Base-by-base conservation (phyloP, 1,140 invertebrate genomes). In the Anastrepha obliqua region DNA sequence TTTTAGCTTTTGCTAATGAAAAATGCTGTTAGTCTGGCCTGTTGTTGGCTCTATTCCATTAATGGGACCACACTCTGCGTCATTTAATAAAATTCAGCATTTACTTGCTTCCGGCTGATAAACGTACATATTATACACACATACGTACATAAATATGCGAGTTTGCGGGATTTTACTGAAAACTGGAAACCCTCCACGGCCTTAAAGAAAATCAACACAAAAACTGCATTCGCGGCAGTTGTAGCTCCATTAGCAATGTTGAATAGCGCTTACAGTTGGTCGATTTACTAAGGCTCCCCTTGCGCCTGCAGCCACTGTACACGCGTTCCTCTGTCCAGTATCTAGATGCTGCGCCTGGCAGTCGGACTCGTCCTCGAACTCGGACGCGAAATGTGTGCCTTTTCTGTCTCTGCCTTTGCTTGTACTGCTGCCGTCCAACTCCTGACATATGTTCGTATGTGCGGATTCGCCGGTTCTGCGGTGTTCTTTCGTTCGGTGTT, bases 401-500 rank as follows among this genome's bases (percentile, higher is more conserved):
- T 47, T 74, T 74, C 15, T 17, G 67, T 74, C 42, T 29, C 67
- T 7, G 42, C 42, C 42, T 74, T 74, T 74, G 67, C 67, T 74
- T 42, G 29, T 74, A 29, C 74, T 81, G 74, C 47, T 81, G 74
- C 15, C 70, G 70, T 81, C 17, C n/a, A 55, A 81, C 17, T 29
- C 20, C 44, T 81, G 74, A 81, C 74, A 81, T 81, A 81, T 81
- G 74, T 81, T 81, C 74, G 47, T 81, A 81, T 55, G 74, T 55
- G 47, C 74, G 47, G n/a, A 81, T 81, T 81, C 55, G 74, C 74
- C 74, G 74, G 74, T 81, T 81, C 74, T 81, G 74, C 20, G 74
- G 74, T 81, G 47, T 58, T 81, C 74, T 81, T 81, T 81, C 74
- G 74, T 81, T 81, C 74, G 74, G 74, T 81, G n/a, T 81, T 81